Evolutionary conservation across 2,113 vertebrate genomes (phyloP).

Genomic region (Nibea coibor): DNA sequence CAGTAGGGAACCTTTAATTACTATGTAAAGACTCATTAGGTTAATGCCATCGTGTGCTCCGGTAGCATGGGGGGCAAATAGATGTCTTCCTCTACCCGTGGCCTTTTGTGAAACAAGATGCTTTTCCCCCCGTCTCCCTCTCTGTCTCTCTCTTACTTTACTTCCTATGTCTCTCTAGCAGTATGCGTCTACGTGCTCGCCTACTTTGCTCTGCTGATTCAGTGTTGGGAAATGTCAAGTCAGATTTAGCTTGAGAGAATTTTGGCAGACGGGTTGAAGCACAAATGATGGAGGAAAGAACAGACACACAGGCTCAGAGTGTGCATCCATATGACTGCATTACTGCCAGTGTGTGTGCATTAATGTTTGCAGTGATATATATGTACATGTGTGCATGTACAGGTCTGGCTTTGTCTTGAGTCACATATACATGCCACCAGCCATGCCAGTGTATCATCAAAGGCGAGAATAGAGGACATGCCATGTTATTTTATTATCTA

Average conservation of each 20-base stretch:
- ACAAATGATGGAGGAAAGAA: constrained; percentile 27
- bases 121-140: background rate
- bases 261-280: constrained; percentile 59
- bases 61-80: constrained; percentile 64
- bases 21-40: constrained; percentile 83
- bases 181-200: constrained; percentile 26
- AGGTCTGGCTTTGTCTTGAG: constrained; percentile 46
- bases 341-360: background rate
- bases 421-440: constrained; percentile 54
- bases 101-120: constrained; percentile 68
- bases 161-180: constrained; percentile 29
- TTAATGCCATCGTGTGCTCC: constrained; percentile 68
- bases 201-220: constrained; percentile 72
- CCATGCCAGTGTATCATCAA: constrained; percentile 44
- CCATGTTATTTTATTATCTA: constrained; percentile 66
- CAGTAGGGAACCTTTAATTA: constrained; percentile 80
- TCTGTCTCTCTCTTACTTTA: background rate
- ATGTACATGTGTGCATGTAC: constrained; percentile 8
- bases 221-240: constrained; percentile 75
- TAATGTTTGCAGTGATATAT: background rate
- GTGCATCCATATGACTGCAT: background rate
- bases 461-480: constrained; percentile 68
- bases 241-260: constrained; percentile 65
- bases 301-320: constrained; percentile 13
- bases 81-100: constrained; percentile 72